Conservation (phyloP, 2,797 vertebrate genomes). For the Neopelma chrysocephalum region DNA sequence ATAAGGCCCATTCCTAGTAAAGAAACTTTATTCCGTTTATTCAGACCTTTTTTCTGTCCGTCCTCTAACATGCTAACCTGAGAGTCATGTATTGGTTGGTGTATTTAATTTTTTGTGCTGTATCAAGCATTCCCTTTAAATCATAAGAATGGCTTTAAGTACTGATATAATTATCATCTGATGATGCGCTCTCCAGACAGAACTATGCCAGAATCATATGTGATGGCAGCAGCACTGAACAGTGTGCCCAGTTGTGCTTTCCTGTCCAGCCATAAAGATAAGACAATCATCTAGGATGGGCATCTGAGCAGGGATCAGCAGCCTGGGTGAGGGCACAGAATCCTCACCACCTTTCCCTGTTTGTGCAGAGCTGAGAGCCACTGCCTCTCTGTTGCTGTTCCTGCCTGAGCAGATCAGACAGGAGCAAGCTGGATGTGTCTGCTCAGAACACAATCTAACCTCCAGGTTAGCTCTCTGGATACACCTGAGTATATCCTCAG, state of each 20-base stretch:
- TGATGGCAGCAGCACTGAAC: neutral
- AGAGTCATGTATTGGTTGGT: neutral
- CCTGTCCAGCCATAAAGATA: neutral
- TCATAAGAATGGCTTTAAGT: neutral
- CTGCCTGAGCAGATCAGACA: neutral
- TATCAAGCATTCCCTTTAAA: neutral
- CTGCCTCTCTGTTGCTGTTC: neutral
- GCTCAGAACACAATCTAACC: neutral
- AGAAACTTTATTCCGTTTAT: neutral
- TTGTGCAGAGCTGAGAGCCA: neutral
- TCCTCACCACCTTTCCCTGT: accelerated
- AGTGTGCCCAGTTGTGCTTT: neutral
- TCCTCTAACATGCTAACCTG: neutral
- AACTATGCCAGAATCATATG: accelerated
- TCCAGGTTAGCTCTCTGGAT: neutral
- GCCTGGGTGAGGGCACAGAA: neutral
- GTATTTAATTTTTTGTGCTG: neutral
- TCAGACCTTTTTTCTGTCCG: neutral
- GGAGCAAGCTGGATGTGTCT: neutral
- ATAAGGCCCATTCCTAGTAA: neutral
- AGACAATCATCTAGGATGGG: neutral
- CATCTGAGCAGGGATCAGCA: neutral
- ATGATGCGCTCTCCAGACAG: neutral
- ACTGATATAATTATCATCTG: neutral
- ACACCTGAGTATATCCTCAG: neutral